phyloP scores from a whole-genome alignment of 2,797 vertebrate genomes.

The Eulemur albifrons region DNA sequence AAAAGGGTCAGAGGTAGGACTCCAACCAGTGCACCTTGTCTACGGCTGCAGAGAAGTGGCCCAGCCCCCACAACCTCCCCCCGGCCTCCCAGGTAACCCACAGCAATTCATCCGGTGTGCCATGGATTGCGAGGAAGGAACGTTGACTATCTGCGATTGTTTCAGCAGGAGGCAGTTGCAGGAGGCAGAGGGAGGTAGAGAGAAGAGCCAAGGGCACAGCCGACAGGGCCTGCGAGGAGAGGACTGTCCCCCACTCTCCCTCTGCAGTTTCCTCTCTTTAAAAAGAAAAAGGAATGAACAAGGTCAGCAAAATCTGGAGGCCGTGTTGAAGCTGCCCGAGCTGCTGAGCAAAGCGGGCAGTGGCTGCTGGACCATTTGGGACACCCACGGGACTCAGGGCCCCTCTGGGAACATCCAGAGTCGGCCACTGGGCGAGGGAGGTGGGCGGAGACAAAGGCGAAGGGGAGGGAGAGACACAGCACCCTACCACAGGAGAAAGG shows the following conservation, averaged over 20 bases:
- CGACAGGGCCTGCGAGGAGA: background rate
- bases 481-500: no score
- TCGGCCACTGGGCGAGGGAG: background rate
- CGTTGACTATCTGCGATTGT: background rate
- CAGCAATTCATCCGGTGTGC: background rate
- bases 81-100: background rate
- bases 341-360: background rate
- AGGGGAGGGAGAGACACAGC: background rate
- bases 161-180: background rate
- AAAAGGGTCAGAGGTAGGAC: background rate
- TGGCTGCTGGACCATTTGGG: background rate
- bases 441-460: background rate
- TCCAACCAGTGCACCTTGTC: background rate
- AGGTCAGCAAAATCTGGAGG: constrained; percentile 46
- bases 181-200: background rate
- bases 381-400: background rate
- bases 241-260: background rate
- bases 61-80: background rate
- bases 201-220: background rate
- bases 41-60: background rate
- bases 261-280: background rate
- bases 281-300: constrained; percentile 6
- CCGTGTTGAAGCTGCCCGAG: background rate
- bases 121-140: background rate
- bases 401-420: background rate